Evolutionary conservation across 2,888 invertebrate genomes (phyloP), one percentile per base, ranked within the genome.

Genomic region (Chromoteleia sp.): DNA sequence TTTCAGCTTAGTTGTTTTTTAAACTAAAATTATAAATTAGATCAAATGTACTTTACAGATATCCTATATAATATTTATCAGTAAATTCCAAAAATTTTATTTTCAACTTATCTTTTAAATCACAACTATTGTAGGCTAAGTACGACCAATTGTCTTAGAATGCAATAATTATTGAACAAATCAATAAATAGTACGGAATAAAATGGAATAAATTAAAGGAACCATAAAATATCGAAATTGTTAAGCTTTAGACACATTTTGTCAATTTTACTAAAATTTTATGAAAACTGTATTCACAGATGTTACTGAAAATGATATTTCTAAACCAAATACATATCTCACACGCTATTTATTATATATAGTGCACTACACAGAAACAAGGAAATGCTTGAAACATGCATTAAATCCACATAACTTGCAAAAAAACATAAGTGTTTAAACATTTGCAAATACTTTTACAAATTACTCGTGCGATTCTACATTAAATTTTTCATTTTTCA

Each of bases 361-460:
- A 30, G 0, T 12, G 2, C 25, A 8, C 50, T 15, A 50, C 12
- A 25, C 67, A 54, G 25, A 41, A 67, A 67, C 41, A 50, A 19
- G 15, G n/a, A n/a, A n/a, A n/a, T n/a, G n/a, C n/a, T n/a, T n/a
- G n/a, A n/a, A n/a, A 63, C 33, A 48, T 54, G 52, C 54, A 67
- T 67, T 67, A 67, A 54, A 10, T 54, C 54, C 5, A 17, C 21
- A 50, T 21, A 36, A 36, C 36, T 50, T 50, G 10, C 29, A 8
- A 29, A 39, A 21, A 30, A 36, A 4, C 7, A n/a, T 1, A 0
- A 12, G 17, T 41, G 41, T 50, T 30, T 36, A 67, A 52, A 67
- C 30, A 52, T 36, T 65, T 39, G 39, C 14, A 52, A 65, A 65
- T 39, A 50, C 36, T 43, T 65, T 50, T 61, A n/a, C n/a, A n/a